phyloP scores from a whole-genome alignment of 2,113 vertebrate species.

The Podarcis muralis region DNA sequence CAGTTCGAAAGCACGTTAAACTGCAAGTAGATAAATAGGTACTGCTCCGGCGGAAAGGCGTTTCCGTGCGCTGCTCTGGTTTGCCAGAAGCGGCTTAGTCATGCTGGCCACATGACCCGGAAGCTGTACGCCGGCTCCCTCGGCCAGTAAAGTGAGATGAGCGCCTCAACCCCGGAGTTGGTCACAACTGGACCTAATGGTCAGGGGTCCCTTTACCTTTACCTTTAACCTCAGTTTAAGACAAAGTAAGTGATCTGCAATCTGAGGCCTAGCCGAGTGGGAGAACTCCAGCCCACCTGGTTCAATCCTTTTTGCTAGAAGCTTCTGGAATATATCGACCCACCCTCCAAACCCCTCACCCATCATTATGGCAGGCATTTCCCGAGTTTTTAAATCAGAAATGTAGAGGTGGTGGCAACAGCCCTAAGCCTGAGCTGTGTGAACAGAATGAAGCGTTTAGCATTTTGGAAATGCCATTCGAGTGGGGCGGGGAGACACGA shows the following conservation, averaged over 20 bases:
- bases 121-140: no score
- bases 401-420: background rate
- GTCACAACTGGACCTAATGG: no score
- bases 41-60: no score
- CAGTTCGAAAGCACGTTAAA: no score
- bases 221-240: background rate
- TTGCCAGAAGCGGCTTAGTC: no score
- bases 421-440: background rate
- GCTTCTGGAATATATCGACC: background rate
- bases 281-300: background rate
- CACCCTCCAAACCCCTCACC: background rate
- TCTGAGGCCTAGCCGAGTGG: background rate
- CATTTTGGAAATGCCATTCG: conserved; percentile 3
- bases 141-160: no score
- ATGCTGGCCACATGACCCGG: no score
- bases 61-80: no score
- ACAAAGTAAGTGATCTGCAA: background rate
- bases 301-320: background rate
- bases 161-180: no score
- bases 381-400: background rate
- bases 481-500: background rate
- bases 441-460: conserved; percentile 1
- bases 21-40: no score
- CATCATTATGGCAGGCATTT: background rate
- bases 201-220: no score